Evolutionary conservation across 2,888 invertebrate species (phyloP), one percentile per base, ranked within the genome.

Genomic region (Xestia ashworthii): DNA sequence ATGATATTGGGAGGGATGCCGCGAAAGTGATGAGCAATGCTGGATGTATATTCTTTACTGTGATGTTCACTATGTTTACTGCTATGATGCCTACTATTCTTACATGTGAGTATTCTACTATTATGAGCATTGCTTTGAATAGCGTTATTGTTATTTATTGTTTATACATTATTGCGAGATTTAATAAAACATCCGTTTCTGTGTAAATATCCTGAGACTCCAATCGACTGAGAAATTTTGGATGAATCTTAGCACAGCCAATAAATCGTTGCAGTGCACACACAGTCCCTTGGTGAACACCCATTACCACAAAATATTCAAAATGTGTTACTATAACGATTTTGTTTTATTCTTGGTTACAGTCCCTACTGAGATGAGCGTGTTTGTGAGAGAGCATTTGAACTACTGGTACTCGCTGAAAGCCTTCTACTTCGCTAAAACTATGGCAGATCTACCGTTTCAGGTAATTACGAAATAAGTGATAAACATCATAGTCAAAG

Each of bases 11-110:
- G 9, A 98, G 98, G 88, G 99, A 99, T 92, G 99, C 99, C 32
- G 98, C 98, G 72, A 99, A 99, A 96, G 99, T 99, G 44, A 98
- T 98, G 97, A 99, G 99, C 95, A 99, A 99, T 92, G 98, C 99
- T 44, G 99, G 99, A 66, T 99, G 99, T 95, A 98, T 99, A 89
- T 99, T 99, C 97, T 99, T 99, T 96, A 99, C 99, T 86, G 98
- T 99, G 88, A 98, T 99, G 96, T 99, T 99, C 95, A 98, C 99
- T 87, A 99, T 99, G 98, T 99, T 99, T 94, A 99, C 99, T 73
- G 99, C 99, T 71, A 99, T 99, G 98, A 99, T 99, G 99, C 99
- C 99, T 85, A 99, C 99, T 71, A 99, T 99, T 91, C 97, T 99
- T 90, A 99, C 99, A 92, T 99, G 99, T 99, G 96, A 98, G 99